phyloP scores from a whole-genome alignment of 1,140 invertebrate species.

The Ctenoplectra terminalis region DNA sequence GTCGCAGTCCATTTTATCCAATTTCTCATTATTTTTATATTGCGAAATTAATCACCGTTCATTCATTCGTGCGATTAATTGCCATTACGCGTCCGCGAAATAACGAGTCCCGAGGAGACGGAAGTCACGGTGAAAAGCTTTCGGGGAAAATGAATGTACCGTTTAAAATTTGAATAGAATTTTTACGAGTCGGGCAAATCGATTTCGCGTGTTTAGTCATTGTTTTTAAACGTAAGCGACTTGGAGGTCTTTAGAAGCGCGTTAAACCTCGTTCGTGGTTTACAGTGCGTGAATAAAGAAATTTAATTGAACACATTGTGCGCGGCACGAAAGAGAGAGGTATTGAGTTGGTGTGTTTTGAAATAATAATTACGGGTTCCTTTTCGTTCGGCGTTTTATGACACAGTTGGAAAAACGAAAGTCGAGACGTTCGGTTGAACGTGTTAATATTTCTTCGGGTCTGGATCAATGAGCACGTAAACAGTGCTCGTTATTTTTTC shows the following conservation, averaged over 20 bases:
- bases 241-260: neutral
- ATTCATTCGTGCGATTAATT: constrained; percentile 1
- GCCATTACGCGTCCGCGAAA: neutral
- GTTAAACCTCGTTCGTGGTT: neutral
- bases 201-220: neutral
- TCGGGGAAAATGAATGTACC: neutral
- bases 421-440: neutral
- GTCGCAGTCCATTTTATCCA: neutral
- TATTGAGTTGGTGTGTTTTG: neutral
- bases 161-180: neutral
- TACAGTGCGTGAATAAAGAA: constrained; percentile 38
- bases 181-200: neutral
- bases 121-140: neutral
- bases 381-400: neutral
- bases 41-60: neutral
- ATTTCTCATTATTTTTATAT: neutral
- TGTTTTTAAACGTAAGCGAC: neutral
- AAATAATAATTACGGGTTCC: constrained; percentile 15
- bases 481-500: constrained; percentile 7
- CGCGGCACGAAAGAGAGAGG: neutral
- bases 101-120: neutral
- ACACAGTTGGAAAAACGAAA: neutral
- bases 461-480: neutral
- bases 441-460: neutral
- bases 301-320: constrained; percentile 32